A percentile compares a stretch with the other conserved stretches of the same genome.
These are phyloP conservation scores for Mesorhabditis sp. DNA, from an alignment of 2,888 invertebrate species.

Conservation along the genomic window DNA sequence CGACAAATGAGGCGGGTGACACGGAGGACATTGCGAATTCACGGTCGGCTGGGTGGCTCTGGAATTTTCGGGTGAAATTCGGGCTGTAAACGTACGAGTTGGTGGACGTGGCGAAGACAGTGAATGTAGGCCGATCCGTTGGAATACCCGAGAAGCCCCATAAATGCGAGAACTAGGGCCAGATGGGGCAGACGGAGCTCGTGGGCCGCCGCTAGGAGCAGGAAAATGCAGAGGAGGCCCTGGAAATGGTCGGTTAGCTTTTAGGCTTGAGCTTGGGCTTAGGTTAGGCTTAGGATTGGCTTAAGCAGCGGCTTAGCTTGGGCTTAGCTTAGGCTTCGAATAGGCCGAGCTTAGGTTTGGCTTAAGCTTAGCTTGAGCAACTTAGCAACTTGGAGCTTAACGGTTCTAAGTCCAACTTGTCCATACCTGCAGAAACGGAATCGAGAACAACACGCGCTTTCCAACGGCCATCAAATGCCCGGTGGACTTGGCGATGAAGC, in stretches of 20 bases:
- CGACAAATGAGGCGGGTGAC: not conserved
- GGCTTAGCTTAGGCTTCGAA: not conserved
- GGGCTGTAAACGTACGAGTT: not conserved
- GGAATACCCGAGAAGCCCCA: not conserved
- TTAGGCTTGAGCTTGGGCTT: not conserved
- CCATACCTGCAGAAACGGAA: not conserved
- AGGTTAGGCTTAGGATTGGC: conserved; percentile 5
- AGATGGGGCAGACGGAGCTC: not conserved
- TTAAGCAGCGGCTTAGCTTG: not conserved
- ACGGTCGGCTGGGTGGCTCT: not conserved
- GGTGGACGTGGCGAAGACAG: not conserved
- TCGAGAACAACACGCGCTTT: not conserved
- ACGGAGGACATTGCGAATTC: not conserved
- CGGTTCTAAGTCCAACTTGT: not conserved
- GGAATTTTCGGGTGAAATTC: not conserved
- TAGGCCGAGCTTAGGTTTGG: not conserved
- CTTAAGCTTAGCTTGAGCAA: not conserved
- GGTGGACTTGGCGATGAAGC: not conserved
- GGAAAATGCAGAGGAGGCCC: not conserved
- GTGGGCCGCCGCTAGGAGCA: not conserved
- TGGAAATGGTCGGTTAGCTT: not conserved
- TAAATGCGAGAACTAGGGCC: not conserved
- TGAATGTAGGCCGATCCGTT: conserved; percentile 1
- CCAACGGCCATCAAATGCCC: not conserved
- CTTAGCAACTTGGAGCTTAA: not conserved